These are phyloP conservation scores for Conus canariensis DNA, from an alignment of 2,888 invertebrate genomes.

Conservation along the genomic window DNA sequence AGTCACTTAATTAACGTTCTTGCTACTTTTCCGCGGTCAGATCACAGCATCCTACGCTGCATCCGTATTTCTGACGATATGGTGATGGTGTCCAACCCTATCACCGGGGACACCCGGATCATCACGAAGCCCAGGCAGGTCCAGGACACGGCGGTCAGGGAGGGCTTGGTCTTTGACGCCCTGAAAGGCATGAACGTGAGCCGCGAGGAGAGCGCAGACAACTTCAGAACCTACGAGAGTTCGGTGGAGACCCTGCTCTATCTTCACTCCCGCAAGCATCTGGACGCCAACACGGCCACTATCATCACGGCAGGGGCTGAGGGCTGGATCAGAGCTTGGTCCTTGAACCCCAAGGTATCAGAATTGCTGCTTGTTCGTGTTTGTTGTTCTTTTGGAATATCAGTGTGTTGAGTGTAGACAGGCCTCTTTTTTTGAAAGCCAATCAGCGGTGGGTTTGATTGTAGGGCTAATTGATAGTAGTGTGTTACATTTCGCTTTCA, in stretches of 20 bases:
- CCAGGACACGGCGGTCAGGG: not conserved
- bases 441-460: not conserved
- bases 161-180: not conserved
- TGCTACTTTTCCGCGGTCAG: not conserved
- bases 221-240: constrained; percentile 64
- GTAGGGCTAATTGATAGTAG: not conserved
- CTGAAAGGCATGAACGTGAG: not conserved
- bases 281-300: constrained; percentile 81
- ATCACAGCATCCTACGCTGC: not conserved
- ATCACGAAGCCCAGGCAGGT: not conserved
- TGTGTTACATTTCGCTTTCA: not conserved
- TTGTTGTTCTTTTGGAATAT: not conserved
- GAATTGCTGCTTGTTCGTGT: not conserved
- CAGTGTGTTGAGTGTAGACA: not conserved
- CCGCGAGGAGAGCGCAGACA: constrained; percentile 60
- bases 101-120: not conserved
- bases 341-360: constrained; percentile 82
- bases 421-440: not conserved
- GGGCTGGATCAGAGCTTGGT: constrained; percentile 88
- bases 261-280: constrained; percentile 83
- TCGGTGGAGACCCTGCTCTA: constrained; percentile 82
- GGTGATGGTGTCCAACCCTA: constrained; percentile 21
- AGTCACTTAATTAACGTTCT: no score
- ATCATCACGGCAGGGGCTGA: constrained; percentile 87
- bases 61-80: not conserved